Percentiles rank a stretch among this genome's conserved stretches.
These are phyloP conservation scores for Liodrosophila aerea DNA, from an alignment of 2,888 invertebrate genomes.

Conservation along the genomic window DNA sequence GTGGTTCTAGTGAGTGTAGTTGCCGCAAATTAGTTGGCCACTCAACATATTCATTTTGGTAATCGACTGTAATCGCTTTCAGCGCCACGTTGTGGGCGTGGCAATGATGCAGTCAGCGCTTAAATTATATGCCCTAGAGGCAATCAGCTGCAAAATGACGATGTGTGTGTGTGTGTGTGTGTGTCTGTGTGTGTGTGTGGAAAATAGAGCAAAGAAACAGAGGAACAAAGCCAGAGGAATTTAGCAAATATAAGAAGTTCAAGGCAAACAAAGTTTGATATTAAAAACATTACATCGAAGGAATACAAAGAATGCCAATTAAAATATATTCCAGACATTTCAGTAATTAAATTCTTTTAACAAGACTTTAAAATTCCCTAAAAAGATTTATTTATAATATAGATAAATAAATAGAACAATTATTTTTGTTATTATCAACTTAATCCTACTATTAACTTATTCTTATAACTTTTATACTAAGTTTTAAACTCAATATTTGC, in stretches of 20 bases:
- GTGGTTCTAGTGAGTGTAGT: constrained; percentile 21
- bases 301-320: too few relatives aligned
- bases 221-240: background rate
- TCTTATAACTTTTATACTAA: background rate
- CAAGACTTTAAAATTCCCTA: too few relatives aligned
- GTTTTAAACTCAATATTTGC: constrained; percentile 28
- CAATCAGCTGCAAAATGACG: constrained; percentile 31
- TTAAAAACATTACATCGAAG: too few relatives aligned
- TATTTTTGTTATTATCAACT: too few relatives aligned
- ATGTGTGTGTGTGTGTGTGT: background rate
- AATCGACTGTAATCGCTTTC: constrained; percentile 60
- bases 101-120: constrained; percentile 24
- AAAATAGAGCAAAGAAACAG: constrained; percentile 3
- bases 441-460: too few relatives aligned
- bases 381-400: too few relatives aligned
- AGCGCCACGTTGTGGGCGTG: constrained; percentile 38
- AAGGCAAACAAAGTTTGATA: too few relatives aligned
- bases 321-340: too few relatives aligned
- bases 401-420: too few relatives aligned
- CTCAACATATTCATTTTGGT: constrained; percentile 64
- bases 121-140: constrained; percentile 18
- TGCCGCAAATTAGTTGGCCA: constrained; percentile 55
- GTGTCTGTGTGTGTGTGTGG: background rate
- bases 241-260: too few relatives aligned
- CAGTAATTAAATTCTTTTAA: too few relatives aligned